Percentiles rank a stretch among this genome's conserved stretches.
These are phyloP conservation scores for Ammodytes marinus DNA, from an alignment of 2,113 vertebrate species.

Conservation along the genomic window DNA sequence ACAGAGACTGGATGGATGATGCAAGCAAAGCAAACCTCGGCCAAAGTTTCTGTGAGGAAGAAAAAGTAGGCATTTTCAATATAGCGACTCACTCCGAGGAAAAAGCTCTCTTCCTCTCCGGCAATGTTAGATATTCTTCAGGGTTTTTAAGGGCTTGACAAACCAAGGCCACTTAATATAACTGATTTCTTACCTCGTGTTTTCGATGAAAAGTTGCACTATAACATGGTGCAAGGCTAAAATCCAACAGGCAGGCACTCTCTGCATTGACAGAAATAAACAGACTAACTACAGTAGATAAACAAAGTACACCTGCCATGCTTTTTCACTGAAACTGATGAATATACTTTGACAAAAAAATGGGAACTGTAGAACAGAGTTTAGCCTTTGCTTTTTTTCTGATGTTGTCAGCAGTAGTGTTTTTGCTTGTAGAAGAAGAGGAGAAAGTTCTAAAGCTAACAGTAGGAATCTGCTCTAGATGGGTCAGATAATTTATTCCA, in stretches of 20 bases:
- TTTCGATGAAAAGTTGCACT: not conserved
- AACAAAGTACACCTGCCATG: not conserved
- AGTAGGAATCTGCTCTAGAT: not conserved
- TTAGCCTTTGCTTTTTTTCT: not conserved
- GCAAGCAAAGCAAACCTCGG: constrained; percentile 65
- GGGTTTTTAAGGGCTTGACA: not conserved
- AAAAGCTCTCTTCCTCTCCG: constrained; percentile 7
- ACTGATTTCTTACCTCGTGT: not conserved
- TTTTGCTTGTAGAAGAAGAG: not conserved
- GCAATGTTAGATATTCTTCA: not conserved
- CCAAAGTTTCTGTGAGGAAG: constrained; percentile 58
- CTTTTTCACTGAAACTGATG: not conserved
- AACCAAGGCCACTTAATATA: constrained; percentile 6
- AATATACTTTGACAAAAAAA: not conserved
- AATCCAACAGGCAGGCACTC: not conserved
- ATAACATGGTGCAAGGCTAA: not conserved
- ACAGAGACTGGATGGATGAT: constrained; percentile 68
- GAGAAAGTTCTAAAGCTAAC: not conserved
- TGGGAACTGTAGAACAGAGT: not conserved
- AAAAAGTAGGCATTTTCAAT: constrained; percentile 32
- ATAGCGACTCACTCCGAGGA: constrained; percentile 36
- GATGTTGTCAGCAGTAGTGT: not conserved
- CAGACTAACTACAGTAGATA: too few relatives aligned
- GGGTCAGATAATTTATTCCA: not conserved
- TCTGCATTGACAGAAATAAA: not conserved